Evolutionary conservation across 2,797 vertebrate genomes (phyloP).

Genomic region (Enoplosus armatus): DNA sequence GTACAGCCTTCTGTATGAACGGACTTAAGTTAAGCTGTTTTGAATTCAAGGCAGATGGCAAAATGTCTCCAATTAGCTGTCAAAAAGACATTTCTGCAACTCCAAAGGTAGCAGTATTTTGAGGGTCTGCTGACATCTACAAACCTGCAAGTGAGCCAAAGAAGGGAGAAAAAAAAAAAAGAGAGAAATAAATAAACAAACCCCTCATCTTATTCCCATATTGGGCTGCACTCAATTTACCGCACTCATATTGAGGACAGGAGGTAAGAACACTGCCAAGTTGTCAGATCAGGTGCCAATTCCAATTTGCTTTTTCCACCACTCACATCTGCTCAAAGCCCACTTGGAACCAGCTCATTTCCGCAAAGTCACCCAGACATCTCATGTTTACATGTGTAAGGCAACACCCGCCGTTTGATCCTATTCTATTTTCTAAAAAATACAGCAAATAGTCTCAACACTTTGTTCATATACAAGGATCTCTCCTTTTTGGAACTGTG

Average conservation of each 20-base stretch:
- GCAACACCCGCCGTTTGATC: slow-evolving; percentile 51
- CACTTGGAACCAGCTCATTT: slow-evolving; percentile 56
- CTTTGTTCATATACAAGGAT: slow-evolving; percentile 26
- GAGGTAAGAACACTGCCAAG: slow-evolving; percentile 66
- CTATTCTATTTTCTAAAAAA: slow-evolving; percentile 30
- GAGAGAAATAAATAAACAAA: slow-evolving; percentile 67
- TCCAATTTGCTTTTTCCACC: slow-evolving; percentile 74
- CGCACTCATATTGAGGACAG: slow-evolving; percentile 55
- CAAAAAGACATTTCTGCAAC: slow-evolving; percentile 21
- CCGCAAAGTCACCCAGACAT: slow-evolving; percentile 69
- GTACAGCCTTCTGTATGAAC: too few species aligned
- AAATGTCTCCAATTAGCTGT: slow-evolving; percentile 38
- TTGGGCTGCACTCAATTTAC: slow-evolving; percentile 56
- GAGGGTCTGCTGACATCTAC: slow-evolving; percentile 45
- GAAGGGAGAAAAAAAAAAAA: neutral
- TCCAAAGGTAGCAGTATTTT: slow-evolving; percentile 39
- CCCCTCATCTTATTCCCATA: slow-evolving; percentile 65
- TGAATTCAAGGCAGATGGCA: slow-evolving; percentile 3
- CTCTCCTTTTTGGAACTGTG: neutral
- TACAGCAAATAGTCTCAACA: slow-evolving; percentile 6
- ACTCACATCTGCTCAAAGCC: slow-evolving; percentile 71
- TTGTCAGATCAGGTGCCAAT: slow-evolving; percentile 73
- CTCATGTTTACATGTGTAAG: slow-evolving; percentile 63
- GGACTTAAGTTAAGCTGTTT: neutral
- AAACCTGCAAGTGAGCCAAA: slow-evolving; percentile 40